These are phyloP conservation scores for Narcine bancroftii DNA, from an alignment of 2,113 vertebrate species.

Conservation along the genomic window DNA sequence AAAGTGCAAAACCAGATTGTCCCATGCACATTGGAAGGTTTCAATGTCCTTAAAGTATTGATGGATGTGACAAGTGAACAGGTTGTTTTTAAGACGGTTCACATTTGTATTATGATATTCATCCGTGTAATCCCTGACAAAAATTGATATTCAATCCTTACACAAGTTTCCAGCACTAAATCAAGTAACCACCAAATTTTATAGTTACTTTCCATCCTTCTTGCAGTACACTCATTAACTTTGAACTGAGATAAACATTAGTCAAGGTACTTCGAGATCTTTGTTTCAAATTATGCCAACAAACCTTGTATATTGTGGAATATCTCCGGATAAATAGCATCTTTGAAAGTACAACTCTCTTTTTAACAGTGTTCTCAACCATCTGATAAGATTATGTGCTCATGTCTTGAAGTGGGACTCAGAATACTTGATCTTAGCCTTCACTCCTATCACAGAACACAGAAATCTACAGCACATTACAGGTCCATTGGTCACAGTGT, in stretches of 20 bases:
- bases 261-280: neutral
- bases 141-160: no score
- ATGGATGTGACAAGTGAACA: no score
- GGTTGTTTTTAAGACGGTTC: no score
- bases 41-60: no score
- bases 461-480: no score
- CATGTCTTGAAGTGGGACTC: neutral
- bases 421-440: neutral
- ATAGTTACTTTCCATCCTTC: no score
- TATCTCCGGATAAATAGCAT: neutral
- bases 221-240: neutral
- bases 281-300: neutral
- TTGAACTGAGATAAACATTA: neutral
- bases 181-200: neutral
- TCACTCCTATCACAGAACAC: no score
- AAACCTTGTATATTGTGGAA: neutral
- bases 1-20: no score
- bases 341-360: neutral
- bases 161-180: neutral
- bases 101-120: no score
- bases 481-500: no score
- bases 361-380: neutral
- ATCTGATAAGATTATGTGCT: neutral
- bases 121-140: no score
- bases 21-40: no score